A percentile compares a stretch with the other conserved stretches of the same genome.
Evolutionary conservation across 2,797 vertebrate genomes (phyloP).

Genomic region (Heliangelus exortis): DNA sequence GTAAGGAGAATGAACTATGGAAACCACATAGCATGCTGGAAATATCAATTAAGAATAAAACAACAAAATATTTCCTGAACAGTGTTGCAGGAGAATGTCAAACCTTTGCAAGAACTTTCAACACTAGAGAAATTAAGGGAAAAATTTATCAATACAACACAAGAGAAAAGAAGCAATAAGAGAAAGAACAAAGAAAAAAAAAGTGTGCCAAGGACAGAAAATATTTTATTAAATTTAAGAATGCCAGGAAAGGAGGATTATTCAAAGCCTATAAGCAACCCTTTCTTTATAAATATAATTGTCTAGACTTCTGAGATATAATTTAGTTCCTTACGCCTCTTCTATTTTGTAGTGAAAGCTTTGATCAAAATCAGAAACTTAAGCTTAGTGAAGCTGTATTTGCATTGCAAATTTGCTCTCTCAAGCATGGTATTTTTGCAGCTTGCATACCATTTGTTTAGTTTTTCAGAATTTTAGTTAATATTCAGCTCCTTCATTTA

Average conservation of each 20-base stretch:
- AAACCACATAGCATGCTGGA: not conserved
- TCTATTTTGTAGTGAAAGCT: not conserved
- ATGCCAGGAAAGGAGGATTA: not conserved
- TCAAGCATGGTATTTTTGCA: not conserved
- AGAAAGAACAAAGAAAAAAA: not conserved
- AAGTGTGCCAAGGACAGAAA: not conserved
- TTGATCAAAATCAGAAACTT: conserved; percentile 16
- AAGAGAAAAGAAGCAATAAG: not conserved
- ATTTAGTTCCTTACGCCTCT: not conserved
- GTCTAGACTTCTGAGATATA: not conserved
- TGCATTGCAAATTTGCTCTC: not conserved
- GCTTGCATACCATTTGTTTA: not conserved
- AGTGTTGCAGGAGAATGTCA: not conserved
- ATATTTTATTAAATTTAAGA: conserved; percentile 12
- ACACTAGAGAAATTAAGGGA: not conserved
- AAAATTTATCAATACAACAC: not conserved
- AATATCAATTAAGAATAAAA: not conserved
- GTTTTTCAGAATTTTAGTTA: not conserved
- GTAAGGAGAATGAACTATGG: not conserved
- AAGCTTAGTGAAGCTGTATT: not conserved
- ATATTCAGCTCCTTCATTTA: not conserved
- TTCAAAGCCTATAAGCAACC: not conserved
- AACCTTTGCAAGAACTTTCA: not conserved
- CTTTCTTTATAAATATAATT: conserved; percentile 27
- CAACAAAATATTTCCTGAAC: not conserved